phyloP scores from a whole-genome alignment of 2,113 vertebrate species.

The Channa argus region DNA sequence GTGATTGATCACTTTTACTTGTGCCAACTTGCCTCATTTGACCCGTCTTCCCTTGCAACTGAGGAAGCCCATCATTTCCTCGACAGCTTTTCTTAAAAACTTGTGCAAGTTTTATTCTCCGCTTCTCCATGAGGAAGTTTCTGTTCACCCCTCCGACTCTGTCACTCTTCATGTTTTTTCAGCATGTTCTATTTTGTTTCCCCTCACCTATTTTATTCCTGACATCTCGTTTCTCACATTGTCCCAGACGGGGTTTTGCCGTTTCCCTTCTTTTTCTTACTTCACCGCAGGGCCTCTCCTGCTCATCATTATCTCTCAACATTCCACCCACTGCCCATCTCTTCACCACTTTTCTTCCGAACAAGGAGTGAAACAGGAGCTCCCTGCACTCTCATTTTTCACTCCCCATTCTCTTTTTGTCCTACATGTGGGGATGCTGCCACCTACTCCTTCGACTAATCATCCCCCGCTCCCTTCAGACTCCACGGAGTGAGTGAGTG shows the following conservation, averaged over 20 bases:
- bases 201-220: constrained; percentile 8
- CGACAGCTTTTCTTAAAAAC: constrained; percentile 28
- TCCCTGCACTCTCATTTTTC: constrained; percentile 46
- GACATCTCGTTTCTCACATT: constrained; percentile 18
- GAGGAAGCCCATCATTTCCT: not conserved
- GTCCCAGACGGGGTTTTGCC: constrained; percentile 13
- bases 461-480: constrained; percentile 54
- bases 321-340: constrained; percentile 52
- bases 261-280: not conserved
- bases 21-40: constrained; percentile 14
- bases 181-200: not conserved
- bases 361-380: constrained; percentile 20
- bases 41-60: not conserved
- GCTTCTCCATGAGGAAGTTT: not conserved
- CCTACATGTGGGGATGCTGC: constrained; percentile 26
- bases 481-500: constrained; percentile 37
- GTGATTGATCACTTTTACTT: constrained; percentile 9
- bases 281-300: constrained; percentile 29
- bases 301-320: constrained; percentile 49
- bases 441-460: constrained; percentile 58
- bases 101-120: not conserved
- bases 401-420: constrained; percentile 31
- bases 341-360: constrained; percentile 26
- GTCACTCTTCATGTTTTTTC: not conserved
- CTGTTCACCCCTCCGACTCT: constrained; percentile 18